These are phyloP conservation scores for Notocelia uddmanniana DNA, from an alignment of 2,888 invertebrate genomes.

Conservation along the genomic window DNA sequence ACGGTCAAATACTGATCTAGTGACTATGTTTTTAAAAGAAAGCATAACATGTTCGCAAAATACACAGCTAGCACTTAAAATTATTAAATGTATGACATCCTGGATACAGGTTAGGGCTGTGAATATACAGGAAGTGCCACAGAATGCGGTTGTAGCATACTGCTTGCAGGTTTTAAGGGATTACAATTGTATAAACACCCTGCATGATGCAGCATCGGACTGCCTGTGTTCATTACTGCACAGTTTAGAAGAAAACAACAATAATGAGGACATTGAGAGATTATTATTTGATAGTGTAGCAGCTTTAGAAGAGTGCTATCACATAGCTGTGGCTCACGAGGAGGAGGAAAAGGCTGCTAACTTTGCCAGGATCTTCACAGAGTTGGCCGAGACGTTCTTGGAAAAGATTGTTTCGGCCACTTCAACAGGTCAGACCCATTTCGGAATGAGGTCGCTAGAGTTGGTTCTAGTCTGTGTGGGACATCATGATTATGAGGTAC, in stretches of 20 bases:
- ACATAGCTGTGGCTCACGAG: conserved; percentile 96
- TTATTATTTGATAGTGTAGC: conserved; percentile 93
- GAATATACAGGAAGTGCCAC: conserved; percentile 89
- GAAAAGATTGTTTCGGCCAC: conserved; percentile 91
- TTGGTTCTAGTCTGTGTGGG: conserved; percentile 96
- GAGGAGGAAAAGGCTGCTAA: conserved; percentile 97
- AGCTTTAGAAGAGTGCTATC: conserved; percentile 93
- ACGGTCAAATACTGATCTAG: conserved; percentile 89
- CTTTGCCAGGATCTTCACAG: conserved; percentile 97
- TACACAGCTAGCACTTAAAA: conserved; percentile 89
- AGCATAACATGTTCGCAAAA: conserved; percentile 90
- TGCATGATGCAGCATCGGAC: conserved; percentile 97
- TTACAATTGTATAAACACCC: conserved; percentile 85
- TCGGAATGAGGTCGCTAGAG: conserved; percentile 94
- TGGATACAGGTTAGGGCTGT: conserved; percentile 96
- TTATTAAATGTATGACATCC: conserved; percentile 94
- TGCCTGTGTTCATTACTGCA: conserved; percentile 95
- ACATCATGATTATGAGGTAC: conserved; percentile 98
- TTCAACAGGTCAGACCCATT: conserved; percentile 88
- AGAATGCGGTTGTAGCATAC: conserved; percentile 90
- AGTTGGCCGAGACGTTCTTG: conserved; percentile 95
- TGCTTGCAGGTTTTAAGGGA: conserved; percentile 89
- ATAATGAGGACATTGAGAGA: conserved; percentile 90
- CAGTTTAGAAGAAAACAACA: conserved; percentile 91
- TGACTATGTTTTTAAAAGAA: conserved; percentile 92